phyloP scores from a whole-genome alignment of 2,888 invertebrate species.

The Andrena dorsata region DNA sequence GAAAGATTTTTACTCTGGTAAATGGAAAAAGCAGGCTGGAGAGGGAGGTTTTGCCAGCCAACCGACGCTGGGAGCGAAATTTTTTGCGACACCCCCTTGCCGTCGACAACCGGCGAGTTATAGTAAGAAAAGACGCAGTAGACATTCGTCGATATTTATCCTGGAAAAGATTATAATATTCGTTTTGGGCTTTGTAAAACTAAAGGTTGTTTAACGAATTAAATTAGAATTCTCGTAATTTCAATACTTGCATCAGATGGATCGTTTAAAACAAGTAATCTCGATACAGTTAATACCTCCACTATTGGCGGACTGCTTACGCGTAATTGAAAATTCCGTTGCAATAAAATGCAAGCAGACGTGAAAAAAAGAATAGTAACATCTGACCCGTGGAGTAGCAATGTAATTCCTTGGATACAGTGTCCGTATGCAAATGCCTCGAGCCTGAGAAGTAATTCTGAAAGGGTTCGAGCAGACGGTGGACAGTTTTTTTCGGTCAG shows the following conservation, averaged over 20 bases:
- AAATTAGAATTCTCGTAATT: not conserved
- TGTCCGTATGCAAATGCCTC: constrained; percentile 70
- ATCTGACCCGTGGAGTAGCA: constrained; percentile 33
- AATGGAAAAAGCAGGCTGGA: constrained; percentile 75
- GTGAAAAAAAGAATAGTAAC: constrained; percentile 55
- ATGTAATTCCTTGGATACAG: constrained; percentile 46
- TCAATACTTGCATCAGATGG: not conserved
- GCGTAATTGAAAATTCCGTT: not conserved
- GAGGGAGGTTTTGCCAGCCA: constrained; percentile 77
- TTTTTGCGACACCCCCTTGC: constrained; percentile 68
- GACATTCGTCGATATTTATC: constrained; percentile 44
- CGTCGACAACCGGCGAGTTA: constrained; percentile 46
- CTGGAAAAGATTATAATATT: constrained; percentile 7
- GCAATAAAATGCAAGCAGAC: constrained; percentile 36
- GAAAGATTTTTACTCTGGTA: constrained; percentile 77
- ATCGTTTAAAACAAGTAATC: not conserved
- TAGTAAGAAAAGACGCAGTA: constrained; percentile 34
- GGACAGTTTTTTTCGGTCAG: constrained; percentile 80
- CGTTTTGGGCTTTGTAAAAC: not conserved
- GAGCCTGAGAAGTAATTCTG: constrained; percentile 69
- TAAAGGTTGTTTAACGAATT: not conserved
- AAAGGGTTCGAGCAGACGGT: constrained; percentile 70
- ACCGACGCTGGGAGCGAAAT: constrained; percentile 77
- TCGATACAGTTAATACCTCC: no score
- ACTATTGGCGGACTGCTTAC: not conserved